A percentile compares a stretch with the other conserved stretches of the same genome.
These are phyloP conservation scores for Scaptomyza parva DNA, from an alignment of 2,888 invertebrate genomes.

Conservation along the genomic window DNA sequence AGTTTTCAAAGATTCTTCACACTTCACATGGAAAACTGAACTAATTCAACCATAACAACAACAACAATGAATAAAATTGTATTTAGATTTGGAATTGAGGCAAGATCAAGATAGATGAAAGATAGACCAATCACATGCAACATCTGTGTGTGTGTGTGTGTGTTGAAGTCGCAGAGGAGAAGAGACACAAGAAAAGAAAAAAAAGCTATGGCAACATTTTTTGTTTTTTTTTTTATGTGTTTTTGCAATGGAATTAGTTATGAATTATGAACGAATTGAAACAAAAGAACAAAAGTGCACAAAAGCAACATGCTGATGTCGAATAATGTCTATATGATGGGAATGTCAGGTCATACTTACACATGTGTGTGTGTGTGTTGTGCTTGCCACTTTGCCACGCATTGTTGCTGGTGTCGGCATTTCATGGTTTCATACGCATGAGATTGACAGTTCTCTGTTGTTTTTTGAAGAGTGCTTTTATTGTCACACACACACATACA, in stretches of 20 bases:
- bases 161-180: slow-evolving; percentile 16
- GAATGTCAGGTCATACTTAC: slow-evolving; percentile 22
- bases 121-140: slow-evolving; percentile 43
- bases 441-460: slow-evolving; percentile 76
- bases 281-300: slow-evolving; percentile 43
- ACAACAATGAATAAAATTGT: slow-evolving; percentile 29
- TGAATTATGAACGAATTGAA: slow-evolving; percentile 19
- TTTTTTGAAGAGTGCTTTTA: slow-evolving; percentile 23
- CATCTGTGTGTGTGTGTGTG: too few relatives aligned
- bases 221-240: too few relatives aligned
- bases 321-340: slow-evolving; percentile 47
- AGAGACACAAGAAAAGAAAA: slow-evolving; percentile 11
- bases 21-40: slow-evolving; percentile 12
- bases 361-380: not conserved
- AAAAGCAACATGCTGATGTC: slow-evolving; percentile 34
- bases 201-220: slow-evolving; percentile 28
- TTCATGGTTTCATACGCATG: slow-evolving; percentile 82
- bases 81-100: slow-evolving; percentile 54
- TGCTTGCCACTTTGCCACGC: slow-evolving; percentile 42
- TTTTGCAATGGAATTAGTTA: slow-evolving; percentile 11
- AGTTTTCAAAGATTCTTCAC: too few relatives aligned
- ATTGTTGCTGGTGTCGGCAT: slow-evolving; percentile 49
- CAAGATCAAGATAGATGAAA: slow-evolving; percentile 68
- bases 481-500: slow-evolving; percentile 33
- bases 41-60: slow-evolving; percentile 47